phyloP scores from a whole-genome alignment of 2,888 invertebrate genomes.

The Aquatica leii region DNA sequence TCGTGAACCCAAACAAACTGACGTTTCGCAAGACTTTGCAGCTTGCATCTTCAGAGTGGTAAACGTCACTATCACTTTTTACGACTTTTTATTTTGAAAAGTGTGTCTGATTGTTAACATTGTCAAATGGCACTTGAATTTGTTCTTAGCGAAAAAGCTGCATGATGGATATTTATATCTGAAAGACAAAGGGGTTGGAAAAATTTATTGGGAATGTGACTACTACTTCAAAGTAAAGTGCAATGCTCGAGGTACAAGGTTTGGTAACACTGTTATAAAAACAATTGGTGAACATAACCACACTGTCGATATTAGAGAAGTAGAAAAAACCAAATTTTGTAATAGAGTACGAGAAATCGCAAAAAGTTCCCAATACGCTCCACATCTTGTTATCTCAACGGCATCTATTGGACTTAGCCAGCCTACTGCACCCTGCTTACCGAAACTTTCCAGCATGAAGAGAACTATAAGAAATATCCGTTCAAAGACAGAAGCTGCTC shows the following conservation, averaged over 20 bases:
- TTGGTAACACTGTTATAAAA: background rate
- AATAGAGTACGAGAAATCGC: background rate
- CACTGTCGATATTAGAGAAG: no score
- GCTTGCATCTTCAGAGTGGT: no score
- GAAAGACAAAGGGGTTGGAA: background rate
- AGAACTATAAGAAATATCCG: background rate
- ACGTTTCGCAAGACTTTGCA: no score
- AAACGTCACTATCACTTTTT: no score
- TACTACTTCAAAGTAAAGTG: no score
- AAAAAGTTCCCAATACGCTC: background rate
- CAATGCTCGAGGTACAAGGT: no score
- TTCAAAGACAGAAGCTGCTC: background rate
- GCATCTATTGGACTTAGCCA: background rate
- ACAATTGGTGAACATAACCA: background rate
- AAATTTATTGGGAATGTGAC: no score
- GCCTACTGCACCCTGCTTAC: no score
- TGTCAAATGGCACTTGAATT: no score
- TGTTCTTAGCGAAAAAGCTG: background rate
- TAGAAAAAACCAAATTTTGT: background rate
- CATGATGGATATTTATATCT: constrained; percentile 3
- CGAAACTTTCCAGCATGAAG: background rate
- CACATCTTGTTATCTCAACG: no score
- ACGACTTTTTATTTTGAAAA: no score
- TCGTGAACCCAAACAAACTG: no score
- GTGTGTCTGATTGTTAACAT: background rate